phyloP scores from a whole-genome alignment of 2,113 vertebrate genomes.

The Protobothrops mucrosquamatus region DNA sequence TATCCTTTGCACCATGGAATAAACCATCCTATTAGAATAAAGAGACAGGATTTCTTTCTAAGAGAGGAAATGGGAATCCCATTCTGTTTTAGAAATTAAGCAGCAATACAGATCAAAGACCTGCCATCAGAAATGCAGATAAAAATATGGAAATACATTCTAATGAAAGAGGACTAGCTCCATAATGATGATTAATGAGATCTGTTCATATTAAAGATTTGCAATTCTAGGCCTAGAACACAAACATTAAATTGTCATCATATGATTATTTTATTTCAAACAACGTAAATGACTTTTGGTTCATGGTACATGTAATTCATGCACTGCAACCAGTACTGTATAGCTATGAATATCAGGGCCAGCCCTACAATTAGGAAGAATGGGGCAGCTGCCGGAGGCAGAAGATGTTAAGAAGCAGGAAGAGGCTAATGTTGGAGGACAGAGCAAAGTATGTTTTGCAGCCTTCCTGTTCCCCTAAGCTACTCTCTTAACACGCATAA shows the following conservation, averaged over 20 bases:
- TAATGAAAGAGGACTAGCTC: background rate
- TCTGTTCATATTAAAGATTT: background rate
- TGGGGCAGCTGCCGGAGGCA: background rate
- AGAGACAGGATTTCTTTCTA: background rate
- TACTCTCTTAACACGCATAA: background rate
- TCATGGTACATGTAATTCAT: constrained; percentile 3
- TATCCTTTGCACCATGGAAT: background rate
- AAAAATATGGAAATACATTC: background rate
- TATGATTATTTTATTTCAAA: background rate
- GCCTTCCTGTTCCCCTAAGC: background rate
- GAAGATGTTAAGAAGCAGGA: background rate
- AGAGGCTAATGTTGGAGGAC: background rate
- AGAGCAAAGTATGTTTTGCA: background rate
- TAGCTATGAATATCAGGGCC: background rate
- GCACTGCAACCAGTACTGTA: background rate
- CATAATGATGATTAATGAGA: background rate
- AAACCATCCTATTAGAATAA: background rate
- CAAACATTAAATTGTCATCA: rapidly evolving
- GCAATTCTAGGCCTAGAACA: background rate
- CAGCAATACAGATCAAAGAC: background rate
- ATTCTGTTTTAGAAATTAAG: background rate
- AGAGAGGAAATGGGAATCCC: background rate
- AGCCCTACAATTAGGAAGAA: background rate
- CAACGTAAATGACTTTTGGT: background rate
- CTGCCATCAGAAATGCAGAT: background rate